Base-by-base conservation (phyloP, 2,797 vertebrate genomes). In the Otus scops region DNA sequence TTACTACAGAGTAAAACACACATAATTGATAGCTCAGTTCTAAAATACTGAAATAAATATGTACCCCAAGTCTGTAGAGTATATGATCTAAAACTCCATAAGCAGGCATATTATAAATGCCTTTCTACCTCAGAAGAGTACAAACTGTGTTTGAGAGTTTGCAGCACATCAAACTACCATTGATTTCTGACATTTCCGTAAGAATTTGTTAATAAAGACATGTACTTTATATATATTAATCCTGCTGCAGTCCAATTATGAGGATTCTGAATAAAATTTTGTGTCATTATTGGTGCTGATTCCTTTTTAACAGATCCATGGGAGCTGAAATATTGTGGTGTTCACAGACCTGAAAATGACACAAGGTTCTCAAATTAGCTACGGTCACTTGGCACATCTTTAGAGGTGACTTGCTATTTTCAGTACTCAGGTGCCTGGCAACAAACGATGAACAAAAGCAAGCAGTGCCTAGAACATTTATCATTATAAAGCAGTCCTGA, bases 321-420 rank as follows among this genome's bases (percentile, higher is more conserved):
- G 28, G 15, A 77, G 69, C 7, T 81, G 59, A 90, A 76, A 81
- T 6, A 13, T 6, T 54, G 30, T 4, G 1, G 24, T 81, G 45
- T 51, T 88, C 67, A 73, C 34, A 86, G 73, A 89, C 20, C 50
- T 92, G 85, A 91, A 93, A 90, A 94, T 69, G n/a, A 51, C 82
- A 84, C 32, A 34, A 32, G 16, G 39, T 41, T 92, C 63, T 81
- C 59, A 90, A 84, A 93, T 88, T 71, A 86, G 65, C 50, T 84
- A 45, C 1, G 3, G 87, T 92, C 53, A 39, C 63, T 91, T 73
- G 84, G 51, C 54, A 73, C 43, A 51, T 54, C 59, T 96, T 93
- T 85, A 79, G 86, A 96, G 80, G 59, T 86, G 76, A 88, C 34
- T 83, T 88, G 50, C 16, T 95, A 56, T 94, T 93, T 91, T 85